phyloP scores from a whole-genome alignment of 2,888 invertebrate genomes.

The Pilophorus perplexus region DNA sequence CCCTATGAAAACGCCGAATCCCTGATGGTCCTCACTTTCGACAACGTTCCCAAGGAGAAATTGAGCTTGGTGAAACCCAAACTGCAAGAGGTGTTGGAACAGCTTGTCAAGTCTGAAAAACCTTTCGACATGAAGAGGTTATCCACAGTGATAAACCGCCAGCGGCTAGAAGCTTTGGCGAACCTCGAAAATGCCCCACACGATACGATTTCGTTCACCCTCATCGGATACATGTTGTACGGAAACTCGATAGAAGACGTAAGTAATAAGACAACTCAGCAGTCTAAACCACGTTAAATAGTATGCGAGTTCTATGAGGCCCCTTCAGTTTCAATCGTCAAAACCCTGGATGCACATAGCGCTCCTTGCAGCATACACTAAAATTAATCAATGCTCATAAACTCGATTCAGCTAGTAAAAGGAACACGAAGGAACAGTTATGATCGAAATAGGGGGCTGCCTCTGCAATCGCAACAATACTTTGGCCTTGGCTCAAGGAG shows the following conservation, averaged over 20 bases:
- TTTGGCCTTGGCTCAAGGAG: too few relatives aligned
- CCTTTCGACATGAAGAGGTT: slow-evolving; percentile 74
- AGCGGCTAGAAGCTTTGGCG: slow-evolving; percentile 66
- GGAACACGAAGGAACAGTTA: too few relatives aligned
- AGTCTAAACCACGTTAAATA: too few relatives aligned
- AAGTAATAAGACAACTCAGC: too few relatives aligned
- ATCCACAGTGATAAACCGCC: slow-evolving; percentile 68
- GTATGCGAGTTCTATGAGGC: too few relatives aligned
- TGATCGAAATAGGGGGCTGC: too few relatives aligned
- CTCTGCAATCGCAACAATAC: too few relatives aligned
- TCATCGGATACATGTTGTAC: slow-evolving; percentile 81
- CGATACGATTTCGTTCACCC: slow-evolving; percentile 69
- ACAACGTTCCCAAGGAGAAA: slow-evolving; percentile 71
- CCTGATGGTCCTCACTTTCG: slow-evolving; percentile 67
- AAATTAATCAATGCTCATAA: too few relatives aligned
- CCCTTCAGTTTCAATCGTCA: too few relatives aligned
- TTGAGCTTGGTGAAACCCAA: slow-evolving; percentile 62
- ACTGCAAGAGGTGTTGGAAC: slow-evolving; percentile 55
- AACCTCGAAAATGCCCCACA: slow-evolving; percentile 75
- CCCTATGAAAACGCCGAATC: slow-evolving; percentile 71
- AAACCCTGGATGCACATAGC: too few relatives aligned
- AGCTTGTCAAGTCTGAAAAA: slow-evolving; percentile 55
- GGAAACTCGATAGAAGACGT: slow-evolving; percentile 72
- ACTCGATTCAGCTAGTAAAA: too few relatives aligned
- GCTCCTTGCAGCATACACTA: too few relatives aligned